Evolutionary conservation across 1,140 invertebrate species (phyloP), one percentile per base, ranked within the genome.

Genomic region (Drosophila mayri): DNA sequence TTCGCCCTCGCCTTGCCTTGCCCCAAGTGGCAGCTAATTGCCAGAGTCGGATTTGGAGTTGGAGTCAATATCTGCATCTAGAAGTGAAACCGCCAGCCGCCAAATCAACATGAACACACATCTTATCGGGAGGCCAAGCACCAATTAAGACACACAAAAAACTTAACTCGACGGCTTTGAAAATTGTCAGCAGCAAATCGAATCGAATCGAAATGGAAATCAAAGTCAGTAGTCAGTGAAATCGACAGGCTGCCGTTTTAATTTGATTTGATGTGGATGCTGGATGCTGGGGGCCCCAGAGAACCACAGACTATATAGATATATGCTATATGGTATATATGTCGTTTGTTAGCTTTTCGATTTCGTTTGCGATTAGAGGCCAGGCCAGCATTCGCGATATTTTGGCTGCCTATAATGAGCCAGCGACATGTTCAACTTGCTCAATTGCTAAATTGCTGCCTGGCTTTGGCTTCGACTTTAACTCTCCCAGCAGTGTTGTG

Each of bases 111-210:
- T 88, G 68, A 73, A 75, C 72, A 79, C 84, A 87, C 80, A 90
- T 88, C 85, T 88, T 88, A 88, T 88, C 85, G 49, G 74, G 8
- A 28, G 46, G 60, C 63, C 67, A 78, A 85, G 47, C 47, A 50
- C 81, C 85, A 88, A 88, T 88, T 88, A 88, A 88, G 85, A 88
- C 85, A 79, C 52, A 70, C 41, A 78, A 82, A 55, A 86, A 85
- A 84, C 81, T 68, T 55, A 75, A 68, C 46, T 65, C 40, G 55
- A 71, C 79, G 65, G 75, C 81, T 77, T 47, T 47, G 76, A 76
- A 79, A 87, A 84, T 65, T 84, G 72, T 71, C 79, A 84, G 67
- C 67, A 77, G 52, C 52, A 55, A 47, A 25, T 28, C 47, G 25
- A 55, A 55, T 55, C 52, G 52, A 86, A 85, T 87, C 83, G 79